Base-by-base conservation (phyloP, 1,140 invertebrate genomes). In the Formica selysi region DNA sequence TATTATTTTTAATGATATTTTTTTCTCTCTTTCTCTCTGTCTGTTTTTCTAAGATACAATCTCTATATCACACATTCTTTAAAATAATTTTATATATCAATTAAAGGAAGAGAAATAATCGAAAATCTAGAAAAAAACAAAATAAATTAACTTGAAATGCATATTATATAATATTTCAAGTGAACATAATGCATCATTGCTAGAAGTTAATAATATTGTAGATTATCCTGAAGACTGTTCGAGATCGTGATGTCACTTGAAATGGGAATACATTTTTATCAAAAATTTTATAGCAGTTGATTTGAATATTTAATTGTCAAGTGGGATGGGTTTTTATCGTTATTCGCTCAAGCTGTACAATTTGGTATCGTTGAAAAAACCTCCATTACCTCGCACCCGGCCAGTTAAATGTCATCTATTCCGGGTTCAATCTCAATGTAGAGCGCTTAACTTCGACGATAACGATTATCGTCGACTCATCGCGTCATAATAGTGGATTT, bases 401-500 rank as follows among this genome's bases (percentile, higher is more conserved):
- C 29, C 59, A 68, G 79, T 79, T 89, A 84, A 86, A 90, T 54
- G 79, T 87, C 89, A 87, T 71, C 88, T 78, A 62, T 73, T 67
- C 68, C 57, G 32, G 68, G 86, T 87, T 87, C 76, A 76, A 78
- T 90, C 83, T 90, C 73, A 81, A 88, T 88, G 86, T 83, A 73
- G 88, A 74, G 81, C 61, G 83, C 89, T 90, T 88, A 90, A 90
- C 81, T 90, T 86, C 65, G 67, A 74, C 83, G 89, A 90, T 90
- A 90, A 90, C 89, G 89, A 90, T 88, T 90, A 90, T 90, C 83
- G 89, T 83, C 86, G 86, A 88, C 86, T 90, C 89, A 90, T 90
- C 89, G 86, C 81, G 29, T 87, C 86, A 90, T 90, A 90, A 88
- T 90, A 78, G 76, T 61, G 78, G 73, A 79, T 90, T 84, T 90